phyloP scores from a whole-genome alignment of 2,888 invertebrate genomes.

The Dynastes maya region DNA sequence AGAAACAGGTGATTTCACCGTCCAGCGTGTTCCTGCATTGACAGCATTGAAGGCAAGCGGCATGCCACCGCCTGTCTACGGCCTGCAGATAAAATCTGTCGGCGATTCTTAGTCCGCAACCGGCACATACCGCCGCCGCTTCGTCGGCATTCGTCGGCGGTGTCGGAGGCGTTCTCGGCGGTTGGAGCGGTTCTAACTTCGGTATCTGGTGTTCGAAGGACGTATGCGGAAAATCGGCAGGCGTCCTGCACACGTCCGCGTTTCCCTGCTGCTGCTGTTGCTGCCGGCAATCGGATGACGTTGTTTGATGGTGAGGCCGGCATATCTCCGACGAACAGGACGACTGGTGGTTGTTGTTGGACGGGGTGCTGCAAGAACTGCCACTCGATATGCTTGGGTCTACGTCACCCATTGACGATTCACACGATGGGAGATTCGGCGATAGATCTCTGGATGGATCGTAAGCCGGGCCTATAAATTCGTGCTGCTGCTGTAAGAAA shows the following conservation, averaged over 20 bases:
- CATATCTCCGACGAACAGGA: slow-evolving; percentile 70
- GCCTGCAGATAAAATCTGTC: slow-evolving; percentile 94
- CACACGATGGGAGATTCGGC: slow-evolving; percentile 80
- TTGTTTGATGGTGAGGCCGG: slow-evolving; percentile 63
- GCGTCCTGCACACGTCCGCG: slow-evolving; percentile 60
- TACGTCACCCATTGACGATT: slow-evolving; percentile 74
- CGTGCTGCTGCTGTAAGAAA: slow-evolving; percentile 79
- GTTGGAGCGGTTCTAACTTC: slow-evolving; percentile 73
- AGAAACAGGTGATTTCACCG: slow-evolving; percentile 93
- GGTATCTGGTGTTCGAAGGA: slow-evolving; percentile 72
- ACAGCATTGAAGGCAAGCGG: slow-evolving; percentile 91
- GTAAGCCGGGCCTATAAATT: slow-evolving; percentile 77
- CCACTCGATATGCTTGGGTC: slow-evolving; percentile 73
- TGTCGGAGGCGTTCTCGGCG: slow-evolving; percentile 72
- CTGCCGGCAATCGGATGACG: slow-evolving; percentile 56
- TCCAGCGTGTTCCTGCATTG: slow-evolving; percentile 93
- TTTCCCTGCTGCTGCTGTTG: slow-evolving; percentile 61
- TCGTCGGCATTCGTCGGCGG: slow-evolving; percentile 67
- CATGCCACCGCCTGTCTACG: slow-evolving; percentile 94
- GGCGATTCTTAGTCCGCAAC: slow-evolving; percentile 88
- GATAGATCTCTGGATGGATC: slow-evolving; percentile 83
- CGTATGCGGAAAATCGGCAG: slow-evolving; percentile 63
- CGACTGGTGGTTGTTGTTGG: slow-evolving; percentile 73
- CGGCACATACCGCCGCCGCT: slow-evolving; percentile 82
- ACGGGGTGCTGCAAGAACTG: slow-evolving; percentile 75